These are phyloP conservation scores for Prochilodus magdalenae DNA, from an alignment of 2,113 vertebrate genomes.

Conservation along the genomic window DNA sequence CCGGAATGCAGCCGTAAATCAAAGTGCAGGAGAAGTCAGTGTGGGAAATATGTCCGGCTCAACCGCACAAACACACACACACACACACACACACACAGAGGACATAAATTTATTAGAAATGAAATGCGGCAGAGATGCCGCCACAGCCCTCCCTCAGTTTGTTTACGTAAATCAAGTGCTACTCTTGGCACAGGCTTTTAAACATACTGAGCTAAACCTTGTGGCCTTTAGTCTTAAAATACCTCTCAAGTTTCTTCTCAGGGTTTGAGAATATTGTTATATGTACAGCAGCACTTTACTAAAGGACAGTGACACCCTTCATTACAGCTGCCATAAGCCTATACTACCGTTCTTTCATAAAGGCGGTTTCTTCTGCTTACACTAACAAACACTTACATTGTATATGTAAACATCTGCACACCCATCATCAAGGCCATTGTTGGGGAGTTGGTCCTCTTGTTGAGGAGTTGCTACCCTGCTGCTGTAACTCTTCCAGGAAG, in stretches of 20 bases:
- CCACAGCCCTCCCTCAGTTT: neutral
- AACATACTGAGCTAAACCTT: conserved; percentile 5
- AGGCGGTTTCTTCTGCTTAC: too few species aligned
- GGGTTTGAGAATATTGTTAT: neutral
- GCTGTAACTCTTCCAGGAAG: too few species aligned
- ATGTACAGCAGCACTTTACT: neutral
- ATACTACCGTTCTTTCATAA: too few species aligned
- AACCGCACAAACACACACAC: conserved; percentile 20
- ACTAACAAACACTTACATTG: too few species aligned
- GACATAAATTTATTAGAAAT: conserved; percentile 17
- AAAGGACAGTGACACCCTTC: neutral
- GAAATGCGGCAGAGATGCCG: neutral
- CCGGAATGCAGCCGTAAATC: conserved; percentile 42
- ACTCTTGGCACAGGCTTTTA: conserved; percentile 26
- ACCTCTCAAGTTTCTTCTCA: neutral
- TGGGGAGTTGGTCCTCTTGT: too few species aligned
- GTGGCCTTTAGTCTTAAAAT: neutral
- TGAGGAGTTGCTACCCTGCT: too few species aligned
- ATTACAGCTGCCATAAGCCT: too few species aligned
- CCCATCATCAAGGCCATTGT: too few species aligned
- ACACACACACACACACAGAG: conserved; percentile 12
- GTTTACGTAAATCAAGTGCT: conserved; percentile 30
- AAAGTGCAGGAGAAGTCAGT: conserved; percentile 23
- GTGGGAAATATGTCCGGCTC: conserved; percentile 30
- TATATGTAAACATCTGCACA: too few species aligned